Evolutionary conservation across 2,113 vertebrate genomes (phyloP), one percentile per base, ranked within the genome.

Genomic region (Catharus fuscescens): DNA sequence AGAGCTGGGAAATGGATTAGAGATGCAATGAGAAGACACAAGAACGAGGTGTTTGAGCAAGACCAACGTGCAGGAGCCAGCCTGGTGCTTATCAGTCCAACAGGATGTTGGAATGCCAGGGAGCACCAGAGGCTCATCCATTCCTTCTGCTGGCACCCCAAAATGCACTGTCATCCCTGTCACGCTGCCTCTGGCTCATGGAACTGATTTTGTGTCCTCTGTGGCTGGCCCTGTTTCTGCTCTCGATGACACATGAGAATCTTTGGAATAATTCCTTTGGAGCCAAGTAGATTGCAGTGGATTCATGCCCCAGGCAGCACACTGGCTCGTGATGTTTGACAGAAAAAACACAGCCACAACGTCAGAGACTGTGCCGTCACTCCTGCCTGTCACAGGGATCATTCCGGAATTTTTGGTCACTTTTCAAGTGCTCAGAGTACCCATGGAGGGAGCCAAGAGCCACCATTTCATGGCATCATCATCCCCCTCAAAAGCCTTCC

Each of bases 331-430:
- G 69, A 18, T 52, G 44, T 60, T 5, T 56, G 56, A 21, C 1
- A 0, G 53, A 44, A 89, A 40, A 47, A 88, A 29, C 9, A 10
- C 4, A 31, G 20, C 25, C 64, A 28, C 12, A 26, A 17, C 1
- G 0, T 38, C 6, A 4, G 45, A 4, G 45, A 32, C 21, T 10
- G 11, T 0, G 1, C 59, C 25, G 29, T 28, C 66, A 10, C 65
- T 44, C 20, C 18, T 16, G 56, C 81, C 78, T 31, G 24, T 53
- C 25, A 18, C 36, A 4, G 6, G 18, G 21, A 50, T n/a, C 29
- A 3, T 25, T 61, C 73, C 19, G 42, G 23, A n/a, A 12, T 40
- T 61, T 53, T 36, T 34, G 9, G 52, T 48, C 52, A 4, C 34
- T 54, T 66, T 77, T 62, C 70, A 86, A 92, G 73, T 52, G 16